Evolutionary conservation across 2,888 invertebrate species (phyloP).

Genomic region (Dasysyrphus tricinctus): DNA sequence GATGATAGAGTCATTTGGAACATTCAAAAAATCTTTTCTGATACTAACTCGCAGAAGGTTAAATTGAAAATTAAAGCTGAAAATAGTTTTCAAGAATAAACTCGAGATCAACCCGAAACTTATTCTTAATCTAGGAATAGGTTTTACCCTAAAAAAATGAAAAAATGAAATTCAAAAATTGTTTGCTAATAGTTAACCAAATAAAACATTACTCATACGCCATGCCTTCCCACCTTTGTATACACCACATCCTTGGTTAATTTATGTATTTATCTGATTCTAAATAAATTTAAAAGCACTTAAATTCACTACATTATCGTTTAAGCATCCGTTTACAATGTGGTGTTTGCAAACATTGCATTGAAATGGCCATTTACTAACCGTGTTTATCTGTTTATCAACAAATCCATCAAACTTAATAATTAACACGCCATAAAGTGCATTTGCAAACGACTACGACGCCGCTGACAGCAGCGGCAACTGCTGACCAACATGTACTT

Average conservation of each 20-base stretch:
- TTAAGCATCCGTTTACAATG: slow-evolving; percentile 37
- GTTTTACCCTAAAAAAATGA: too few relatives aligned
- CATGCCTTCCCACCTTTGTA: background rate
- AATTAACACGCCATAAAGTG: slow-evolving; percentile 72
- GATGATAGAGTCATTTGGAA: too few relatives aligned
- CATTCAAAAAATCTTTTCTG: too few relatives aligned
- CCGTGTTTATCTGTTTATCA: slow-evolving; percentile 65
- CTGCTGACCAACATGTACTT: background rate
- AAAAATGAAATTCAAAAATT: too few relatives aligned
- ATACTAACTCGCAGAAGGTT: too few relatives aligned
- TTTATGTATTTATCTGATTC: slow-evolving; percentile 11
- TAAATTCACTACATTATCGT: slow-evolving; percentile 25
- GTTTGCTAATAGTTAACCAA: too few relatives aligned
- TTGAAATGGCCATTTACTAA: slow-evolving; percentile 36
- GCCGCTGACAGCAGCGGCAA: slow-evolving; percentile 3
- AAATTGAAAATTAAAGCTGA: too few relatives aligned
- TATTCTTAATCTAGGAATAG: too few relatives aligned
- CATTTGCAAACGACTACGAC: slow-evolving; percentile 46
- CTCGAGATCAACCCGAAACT: too few relatives aligned
- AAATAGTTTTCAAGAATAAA: too few relatives aligned
- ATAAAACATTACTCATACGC: slow-evolving; percentile 1
- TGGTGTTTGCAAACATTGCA: slow-evolving; percentile 48
- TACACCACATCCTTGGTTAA: background rate
- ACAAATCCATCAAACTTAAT: slow-evolving; percentile 65
- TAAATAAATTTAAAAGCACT: slow-evolving; percentile 36